Percentiles rank a stretch among this genome's conserved stretches.
Evolutionary conservation across 2,888 invertebrate genomes (phyloP).

Genomic region (Stenodema calcarata): DNA sequence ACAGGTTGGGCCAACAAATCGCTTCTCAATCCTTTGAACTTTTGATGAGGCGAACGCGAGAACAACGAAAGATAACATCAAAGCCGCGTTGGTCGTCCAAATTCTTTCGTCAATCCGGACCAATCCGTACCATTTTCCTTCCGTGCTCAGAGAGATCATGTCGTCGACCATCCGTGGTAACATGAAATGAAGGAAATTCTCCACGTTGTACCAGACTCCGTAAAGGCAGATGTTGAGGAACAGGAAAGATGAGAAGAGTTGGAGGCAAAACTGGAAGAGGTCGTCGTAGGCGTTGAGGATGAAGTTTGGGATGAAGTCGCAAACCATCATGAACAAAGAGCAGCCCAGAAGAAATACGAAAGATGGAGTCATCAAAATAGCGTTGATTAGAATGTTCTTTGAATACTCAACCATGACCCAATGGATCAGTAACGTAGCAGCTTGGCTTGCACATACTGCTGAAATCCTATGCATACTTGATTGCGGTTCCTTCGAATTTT

Average conservation of each 20-base stretch:
- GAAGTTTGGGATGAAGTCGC: background rate
- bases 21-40: background rate
- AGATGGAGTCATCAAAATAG: background rate
- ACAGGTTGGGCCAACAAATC: too few relatives aligned
- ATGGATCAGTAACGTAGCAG: background rate
- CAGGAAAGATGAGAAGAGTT: background rate
- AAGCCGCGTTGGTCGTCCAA: background rate
- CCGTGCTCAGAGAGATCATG: background rate
- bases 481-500: too few relatives aligned
- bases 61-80: background rate
- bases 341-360: background rate
- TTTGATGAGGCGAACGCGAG: background rate
- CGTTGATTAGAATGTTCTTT: background rate
- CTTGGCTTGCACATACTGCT: background rate
- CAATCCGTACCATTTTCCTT: background rate
- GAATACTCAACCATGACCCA: background rate
- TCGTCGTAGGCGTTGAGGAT: background rate
- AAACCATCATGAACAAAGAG: background rate
- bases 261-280: background rate
- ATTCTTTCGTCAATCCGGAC: background rate
- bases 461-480: background rate
- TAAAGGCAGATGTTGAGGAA: conserved; percentile 5
- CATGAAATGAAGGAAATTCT: background rate
- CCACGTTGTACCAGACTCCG: background rate
- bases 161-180: background rate